These are phyloP conservation scores for Formicarius rufipectus DNA, from an alignment of 2,113 vertebrate species.

Conservation along the genomic window DNA sequence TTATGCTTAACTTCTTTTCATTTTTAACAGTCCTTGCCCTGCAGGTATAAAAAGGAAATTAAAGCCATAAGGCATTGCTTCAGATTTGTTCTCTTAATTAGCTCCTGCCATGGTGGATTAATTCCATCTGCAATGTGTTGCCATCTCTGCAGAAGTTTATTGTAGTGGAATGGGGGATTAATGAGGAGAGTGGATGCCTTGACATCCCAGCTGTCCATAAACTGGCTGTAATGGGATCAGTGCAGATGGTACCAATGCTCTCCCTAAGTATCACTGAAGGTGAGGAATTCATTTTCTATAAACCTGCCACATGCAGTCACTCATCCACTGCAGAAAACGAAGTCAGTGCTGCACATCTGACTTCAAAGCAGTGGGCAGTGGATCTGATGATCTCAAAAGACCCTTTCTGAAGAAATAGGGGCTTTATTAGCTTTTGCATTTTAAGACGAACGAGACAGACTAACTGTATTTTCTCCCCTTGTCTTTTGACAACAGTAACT, in stretches of 20 bases:
- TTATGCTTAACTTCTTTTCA: constrained; percentile 40
- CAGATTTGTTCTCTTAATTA: constrained; percentile 66
- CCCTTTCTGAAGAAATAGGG: not conserved
- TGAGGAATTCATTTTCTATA: constrained; percentile 1
- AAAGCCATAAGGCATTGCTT: constrained; percentile 47
- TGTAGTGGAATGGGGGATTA: constrained; percentile 30
- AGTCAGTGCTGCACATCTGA: not conserved
- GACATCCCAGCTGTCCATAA: constrained; percentile 8
- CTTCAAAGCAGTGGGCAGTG: not conserved
- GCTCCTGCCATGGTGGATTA: constrained; percentile 62
- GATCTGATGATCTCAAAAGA: not conserved
- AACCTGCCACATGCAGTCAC: constrained; percentile 14
- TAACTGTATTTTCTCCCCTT: not conserved
- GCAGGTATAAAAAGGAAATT: constrained; percentile 59
- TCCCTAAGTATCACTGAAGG: not conserved
- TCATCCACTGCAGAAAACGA: not conserved
- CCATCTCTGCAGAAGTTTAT: constrained; percentile 59
- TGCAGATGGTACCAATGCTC: constrained; percentile 55
- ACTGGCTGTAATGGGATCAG: constrained; percentile 18
- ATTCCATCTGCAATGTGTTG: constrained; percentile 52
- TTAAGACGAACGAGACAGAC: not conserved
- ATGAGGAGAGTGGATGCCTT: constrained; percentile 16
- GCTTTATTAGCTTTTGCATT: not conserved
- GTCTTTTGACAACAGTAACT: not conserved
- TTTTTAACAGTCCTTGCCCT: constrained; percentile 61